Percentiles rank a stretch among this genome's conserved stretches.
Evolutionary conservation across 2,888 invertebrate species (phyloP).

Genomic region (Chrysolina oricalcia): DNA sequence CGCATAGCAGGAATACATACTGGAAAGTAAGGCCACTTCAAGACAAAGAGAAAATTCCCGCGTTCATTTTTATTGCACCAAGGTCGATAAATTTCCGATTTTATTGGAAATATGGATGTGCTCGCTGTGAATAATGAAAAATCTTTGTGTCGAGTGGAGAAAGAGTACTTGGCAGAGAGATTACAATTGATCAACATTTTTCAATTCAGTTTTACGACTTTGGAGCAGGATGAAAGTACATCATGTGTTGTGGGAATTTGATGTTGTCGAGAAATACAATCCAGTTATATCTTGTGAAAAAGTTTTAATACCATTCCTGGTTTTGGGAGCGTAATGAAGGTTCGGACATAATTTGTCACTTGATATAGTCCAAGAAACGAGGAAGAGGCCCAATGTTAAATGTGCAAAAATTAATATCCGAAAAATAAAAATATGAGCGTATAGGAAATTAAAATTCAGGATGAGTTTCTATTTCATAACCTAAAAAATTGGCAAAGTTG

Average conservation of each 20-base stretch:
- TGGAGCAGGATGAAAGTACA: neutral
- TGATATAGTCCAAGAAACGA: too few species aligned
- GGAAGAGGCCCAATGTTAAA: too few species aligned
- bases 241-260: neutral
- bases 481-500: too few species aligned
- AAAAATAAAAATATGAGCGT: too few species aligned
- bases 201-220: neutral
- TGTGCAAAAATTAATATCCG: too few species aligned
- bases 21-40: constrained; percentile 37
- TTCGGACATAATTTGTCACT: too few species aligned
- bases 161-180: neutral
- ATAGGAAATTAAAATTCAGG: too few species aligned
- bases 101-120: constrained; percentile 9
- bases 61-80: constrained; percentile 41
- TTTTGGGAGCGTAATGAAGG: neutral
- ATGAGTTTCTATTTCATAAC: too few species aligned
- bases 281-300: neutral
- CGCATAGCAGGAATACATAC: constrained; percentile 48
- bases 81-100: constrained; percentile 32
- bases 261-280: neutral
- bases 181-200: constrained; percentile 1
- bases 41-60: constrained; percentile 39
- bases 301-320: neutral
- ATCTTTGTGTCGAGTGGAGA: neutral
- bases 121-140: neutral